A percentile compares a stretch with the other conserved stretches of the same genome.
These are phyloP conservation scores for Labeo calbasu DNA, from an alignment of 2,797 vertebrate species.

Conservation along the genomic window DNA sequence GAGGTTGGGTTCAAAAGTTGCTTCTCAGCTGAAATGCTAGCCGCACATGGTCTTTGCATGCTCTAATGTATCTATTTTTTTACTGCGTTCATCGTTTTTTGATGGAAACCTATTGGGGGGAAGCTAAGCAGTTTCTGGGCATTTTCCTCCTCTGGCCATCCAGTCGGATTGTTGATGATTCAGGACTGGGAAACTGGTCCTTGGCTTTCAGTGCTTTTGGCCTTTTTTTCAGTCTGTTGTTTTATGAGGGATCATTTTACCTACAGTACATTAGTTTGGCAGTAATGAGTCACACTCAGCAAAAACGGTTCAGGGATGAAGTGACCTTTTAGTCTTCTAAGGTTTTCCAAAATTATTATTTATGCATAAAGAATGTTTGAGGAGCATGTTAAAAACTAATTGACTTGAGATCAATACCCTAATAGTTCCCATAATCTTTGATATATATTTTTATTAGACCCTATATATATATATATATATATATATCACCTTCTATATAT, in stretches of 20 bases:
- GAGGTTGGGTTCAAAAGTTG: conserved; percentile 63
- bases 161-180: conserved; percentile 52
- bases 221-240: neutral
- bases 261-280: conserved; percentile 44
- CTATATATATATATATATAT: no score
- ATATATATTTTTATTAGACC: neutral
- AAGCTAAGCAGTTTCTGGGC: conserved; percentile 57
- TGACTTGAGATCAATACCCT: neutral
- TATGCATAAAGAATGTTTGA: conserved; percentile 9
- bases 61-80: conserved; percentile 63
- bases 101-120: conserved; percentile 43
- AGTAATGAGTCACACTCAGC: conserved; percentile 49
- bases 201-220: conserved; percentile 53
- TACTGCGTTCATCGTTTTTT: conserved; percentile 59
- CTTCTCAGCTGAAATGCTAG: conserved; percentile 76
- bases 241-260: conserved; percentile 49
- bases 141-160: conserved; percentile 41
- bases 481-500: no score
- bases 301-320: conserved; percentile 17
- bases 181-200: conserved; percentile 50
- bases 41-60: conserved; percentile 57
- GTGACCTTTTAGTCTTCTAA: conserved; percentile 26
- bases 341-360: conserved; percentile 26
- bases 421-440: neutral
- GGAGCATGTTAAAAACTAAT: neutral